Evolutionary conservation across 2,113 vertebrate species (phyloP).

Genomic region (Gnathonemus longibarbis): DNA sequence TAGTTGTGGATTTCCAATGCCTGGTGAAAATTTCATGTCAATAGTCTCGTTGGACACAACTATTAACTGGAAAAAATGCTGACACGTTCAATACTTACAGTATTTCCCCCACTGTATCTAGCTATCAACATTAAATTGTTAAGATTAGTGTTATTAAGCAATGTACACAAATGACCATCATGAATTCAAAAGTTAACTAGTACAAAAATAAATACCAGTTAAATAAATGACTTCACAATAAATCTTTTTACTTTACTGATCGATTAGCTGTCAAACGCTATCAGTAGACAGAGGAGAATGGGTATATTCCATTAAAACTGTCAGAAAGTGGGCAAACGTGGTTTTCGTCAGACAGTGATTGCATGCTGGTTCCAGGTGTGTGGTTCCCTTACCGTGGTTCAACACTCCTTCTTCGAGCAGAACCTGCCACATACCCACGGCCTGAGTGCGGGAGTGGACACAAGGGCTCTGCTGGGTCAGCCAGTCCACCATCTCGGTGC

Average conservation of each 20-base stretch:
- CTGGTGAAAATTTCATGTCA: background rate
- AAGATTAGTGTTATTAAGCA: background rate
- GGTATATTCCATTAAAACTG: background rate
- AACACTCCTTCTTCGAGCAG: constrained; percentile 90
- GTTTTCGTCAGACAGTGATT: background rate
- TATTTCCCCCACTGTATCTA: background rate
- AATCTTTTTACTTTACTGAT: background rate
- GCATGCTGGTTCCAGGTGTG: background rate
- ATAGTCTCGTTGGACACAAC: too few relatives aligned
- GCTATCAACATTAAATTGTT: background rate
- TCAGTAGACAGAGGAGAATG: background rate
- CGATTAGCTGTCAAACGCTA: background rate
- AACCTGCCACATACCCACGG: constrained; percentile 98
- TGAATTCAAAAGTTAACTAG: background rate
- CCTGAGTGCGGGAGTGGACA: constrained; percentile 83
- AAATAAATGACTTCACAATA: background rate
- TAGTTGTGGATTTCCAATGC: background rate
- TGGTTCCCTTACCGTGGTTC: constrained; percentile 75
- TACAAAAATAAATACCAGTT: background rate
- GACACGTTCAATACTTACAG: too few relatives aligned
- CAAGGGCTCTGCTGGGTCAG: constrained; percentile 86
- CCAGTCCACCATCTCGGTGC: constrained; percentile 94
- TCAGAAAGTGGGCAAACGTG: background rate
- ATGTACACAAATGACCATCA: background rate
- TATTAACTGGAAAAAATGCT: too few relatives aligned